Conservation (phyloP, 2,888 invertebrate species). For the Apantesis nais region DNA sequence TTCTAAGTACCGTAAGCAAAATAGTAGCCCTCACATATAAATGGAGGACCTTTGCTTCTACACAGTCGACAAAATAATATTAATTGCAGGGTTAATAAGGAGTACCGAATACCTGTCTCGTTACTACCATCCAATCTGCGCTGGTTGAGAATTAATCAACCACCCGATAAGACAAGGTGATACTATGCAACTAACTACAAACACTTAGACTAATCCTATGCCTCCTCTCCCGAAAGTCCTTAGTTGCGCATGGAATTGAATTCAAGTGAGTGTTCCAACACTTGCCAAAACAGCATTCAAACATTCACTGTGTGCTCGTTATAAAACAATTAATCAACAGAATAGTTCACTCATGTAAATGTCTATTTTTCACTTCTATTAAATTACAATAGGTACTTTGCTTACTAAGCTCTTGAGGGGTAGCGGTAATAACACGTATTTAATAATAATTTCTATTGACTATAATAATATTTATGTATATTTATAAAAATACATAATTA, state of each 20-base stretch:
- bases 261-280: slow-evolving; percentile 25
- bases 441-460: not conserved
- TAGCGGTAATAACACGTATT: not conserved
- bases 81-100: slow-evolving; percentile 77
- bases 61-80: slow-evolving; percentile 58
- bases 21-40: not conserved
- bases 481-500: not conserved
- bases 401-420: not conserved
- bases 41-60: slow-evolving; percentile 8
- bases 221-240: slow-evolving; percentile 52
- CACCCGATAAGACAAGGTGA: slow-evolving; percentile 71
- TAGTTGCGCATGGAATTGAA: slow-evolving; percentile 58
- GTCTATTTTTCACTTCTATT: slow-evolving; percentile 17
- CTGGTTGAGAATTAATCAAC: slow-evolving; percentile 70
- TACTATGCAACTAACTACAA: slow-evolving; percentile 47
- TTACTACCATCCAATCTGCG: slow-evolving; percentile 76
- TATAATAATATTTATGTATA: not conserved
- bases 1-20: not conserved
- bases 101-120: slow-evolving; percentile 77
- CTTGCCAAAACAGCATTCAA: slow-evolving; percentile 45
- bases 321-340: slow-evolving; percentile 8
- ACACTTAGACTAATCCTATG: slow-evolving; percentile 60
- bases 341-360: slow-evolving; percentile 23
- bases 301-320: slow-evolving; percentile 37
- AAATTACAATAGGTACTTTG: slow-evolving; percentile 15